A percentile compares a stretch with the other conserved stretches of the same genome.
Conservation (phyloP, 2,797 vertebrate genomes). For the Lemur catta region DNA sequence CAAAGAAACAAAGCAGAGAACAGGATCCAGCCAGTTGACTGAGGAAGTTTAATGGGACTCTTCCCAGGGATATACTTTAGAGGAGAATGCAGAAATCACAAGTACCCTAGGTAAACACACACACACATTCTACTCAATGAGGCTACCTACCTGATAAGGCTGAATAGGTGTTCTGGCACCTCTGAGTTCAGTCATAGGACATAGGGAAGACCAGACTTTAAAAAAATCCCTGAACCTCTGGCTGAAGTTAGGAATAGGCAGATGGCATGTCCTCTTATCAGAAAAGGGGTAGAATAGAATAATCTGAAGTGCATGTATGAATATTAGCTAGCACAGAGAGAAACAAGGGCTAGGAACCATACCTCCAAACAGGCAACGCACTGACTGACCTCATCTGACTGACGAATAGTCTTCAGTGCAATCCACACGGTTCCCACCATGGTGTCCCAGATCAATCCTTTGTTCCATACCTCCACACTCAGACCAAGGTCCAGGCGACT, state of each 20-base stretch:
- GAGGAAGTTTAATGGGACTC: constrained; percentile 2
- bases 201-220: background rate
- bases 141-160: background rate
- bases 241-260: background rate
- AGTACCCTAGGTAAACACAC: background rate
- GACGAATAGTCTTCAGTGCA: constrained; percentile 92
- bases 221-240: background rate
- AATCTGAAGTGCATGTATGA: background rate
- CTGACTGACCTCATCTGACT: constrained; percentile 93
- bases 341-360: background rate
- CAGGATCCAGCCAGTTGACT: background rate
- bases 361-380: background rate
- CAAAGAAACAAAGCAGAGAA: constrained; percentile 11
- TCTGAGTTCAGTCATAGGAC: background rate
- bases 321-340: background rate
- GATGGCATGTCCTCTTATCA: background rate
- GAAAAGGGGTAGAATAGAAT: background rate
- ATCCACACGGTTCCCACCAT: constrained; percentile 97
- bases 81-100: background rate
- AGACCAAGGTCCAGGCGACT: constrained; percentile 95
- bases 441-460: constrained; percentile 99
- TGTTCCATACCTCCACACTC: constrained; percentile 99
- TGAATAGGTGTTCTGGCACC: background rate
- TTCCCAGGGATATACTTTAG: background rate
- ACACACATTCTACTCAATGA: background rate